Conservation (phyloP, 2,888 invertebrate species). For the Netelia inedita region DNA sequence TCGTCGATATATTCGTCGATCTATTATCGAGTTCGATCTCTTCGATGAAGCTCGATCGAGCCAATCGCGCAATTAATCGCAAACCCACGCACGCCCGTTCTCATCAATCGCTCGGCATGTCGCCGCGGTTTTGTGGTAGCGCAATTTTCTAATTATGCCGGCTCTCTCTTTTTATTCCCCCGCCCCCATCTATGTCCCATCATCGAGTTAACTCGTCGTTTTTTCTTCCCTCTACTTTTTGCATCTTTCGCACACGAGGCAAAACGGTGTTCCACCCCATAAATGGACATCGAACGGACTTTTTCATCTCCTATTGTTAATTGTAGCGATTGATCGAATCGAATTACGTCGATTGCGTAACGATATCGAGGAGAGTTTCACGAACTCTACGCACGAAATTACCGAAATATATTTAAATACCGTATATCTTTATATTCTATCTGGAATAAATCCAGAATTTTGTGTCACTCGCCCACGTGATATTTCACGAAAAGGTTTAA, state of each 20-base stretch:
- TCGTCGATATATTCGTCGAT: background rate
- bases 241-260: background rate
- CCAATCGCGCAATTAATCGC: slow-evolving; percentile 27
- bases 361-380: background rate
- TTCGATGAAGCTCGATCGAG: slow-evolving; percentile 23
- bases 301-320: background rate
- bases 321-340: slow-evolving; percentile 23
- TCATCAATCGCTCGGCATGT: slow-evolving; percentile 19
- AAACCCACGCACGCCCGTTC: slow-evolving; percentile 11
- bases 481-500: slow-evolving; percentile 38
- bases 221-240: slow-evolving; percentile 17
- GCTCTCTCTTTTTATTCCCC: slow-evolving; percentile 13
- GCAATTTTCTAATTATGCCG: slow-evolving; percentile 50
- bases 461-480: slow-evolving; percentile 40
- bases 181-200: background rate
- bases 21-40: background rate
- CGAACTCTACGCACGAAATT: slow-evolving; percentile 1
- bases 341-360: slow-evolving; percentile 32
- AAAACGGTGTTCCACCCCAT: slow-evolving; percentile 7
- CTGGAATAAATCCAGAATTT: slow-evolving; percentile 43
- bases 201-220: background rate
- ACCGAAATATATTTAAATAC: background rate
- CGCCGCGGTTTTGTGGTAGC: background rate
- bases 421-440: slow-evolving; percentile 18
- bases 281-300: background rate